Conservation (phyloP, 2,113 vertebrate species). For the Mormoops blainvillei region DNA sequence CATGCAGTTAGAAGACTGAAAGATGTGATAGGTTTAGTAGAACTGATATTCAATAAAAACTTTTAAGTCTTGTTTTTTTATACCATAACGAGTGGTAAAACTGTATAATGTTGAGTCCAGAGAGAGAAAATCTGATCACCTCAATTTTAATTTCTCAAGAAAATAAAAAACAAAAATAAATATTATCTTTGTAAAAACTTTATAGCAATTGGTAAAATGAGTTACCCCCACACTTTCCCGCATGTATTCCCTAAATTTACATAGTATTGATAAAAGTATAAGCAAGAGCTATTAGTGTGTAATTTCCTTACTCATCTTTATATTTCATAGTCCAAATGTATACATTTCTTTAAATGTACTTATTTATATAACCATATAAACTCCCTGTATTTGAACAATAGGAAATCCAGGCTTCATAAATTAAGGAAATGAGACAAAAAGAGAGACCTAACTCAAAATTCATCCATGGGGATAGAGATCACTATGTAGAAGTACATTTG, state of each 20-base stretch:
- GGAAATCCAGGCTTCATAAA: not conserved
- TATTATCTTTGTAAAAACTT: not conserved
- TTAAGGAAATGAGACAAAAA: not conserved
- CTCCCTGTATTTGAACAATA: not conserved
- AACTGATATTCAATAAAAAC: not conserved
- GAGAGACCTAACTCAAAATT: not conserved
- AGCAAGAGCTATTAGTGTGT: not conserved
- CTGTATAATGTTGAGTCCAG: not conserved
- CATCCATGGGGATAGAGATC: not conserved
- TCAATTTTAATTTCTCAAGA: not conserved
- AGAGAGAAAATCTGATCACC: not conserved
- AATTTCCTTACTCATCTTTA: not conserved
- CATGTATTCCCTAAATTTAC: not conserved
- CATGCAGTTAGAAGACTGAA: not conserved
- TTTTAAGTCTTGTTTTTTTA: not conserved
- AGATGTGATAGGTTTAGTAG: not conserved
- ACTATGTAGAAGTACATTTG: not conserved
- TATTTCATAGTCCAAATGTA: not conserved
- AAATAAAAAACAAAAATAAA: not conserved
- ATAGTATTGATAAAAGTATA: not conserved
- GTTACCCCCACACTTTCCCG: not conserved
- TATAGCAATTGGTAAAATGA: not conserved
- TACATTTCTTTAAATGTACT: not conserved
- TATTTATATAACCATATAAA: not conserved
- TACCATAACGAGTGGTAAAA: not conserved